These are phyloP conservation scores for Lasioglossum lativentre DNA, from an alignment of 2,888 invertebrate species.

Conservation along the genomic window DNA sequence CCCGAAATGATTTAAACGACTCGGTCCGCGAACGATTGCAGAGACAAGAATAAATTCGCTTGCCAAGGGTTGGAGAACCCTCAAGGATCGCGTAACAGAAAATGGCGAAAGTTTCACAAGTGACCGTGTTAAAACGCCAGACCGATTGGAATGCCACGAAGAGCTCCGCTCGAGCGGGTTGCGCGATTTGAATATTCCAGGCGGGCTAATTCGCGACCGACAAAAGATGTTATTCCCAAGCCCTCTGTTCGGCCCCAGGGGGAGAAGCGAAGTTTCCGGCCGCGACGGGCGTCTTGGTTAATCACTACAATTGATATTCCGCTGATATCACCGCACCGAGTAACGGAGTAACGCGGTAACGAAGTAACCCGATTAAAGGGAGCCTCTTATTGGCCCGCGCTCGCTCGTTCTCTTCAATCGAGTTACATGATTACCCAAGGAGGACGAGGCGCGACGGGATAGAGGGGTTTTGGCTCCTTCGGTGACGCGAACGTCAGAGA, in stretches of 20 bases:
- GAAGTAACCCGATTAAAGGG: constrained; percentile 82
- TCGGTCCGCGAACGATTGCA: not conserved
- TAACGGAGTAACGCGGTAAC: constrained; percentile 83
- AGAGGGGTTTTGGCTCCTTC: constrained; percentile 14
- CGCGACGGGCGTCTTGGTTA: constrained; percentile 81
- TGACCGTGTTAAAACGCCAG: not conserved
- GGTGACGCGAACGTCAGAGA: constrained; percentile 36
- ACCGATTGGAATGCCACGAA: constrained; percentile 71
- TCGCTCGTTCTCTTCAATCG: constrained; percentile 78
- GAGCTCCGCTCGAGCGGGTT: constrained; percentile 55
- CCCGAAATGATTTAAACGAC: not conserved
- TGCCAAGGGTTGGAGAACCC: not conserved
- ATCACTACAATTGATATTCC: constrained; percentile 85
- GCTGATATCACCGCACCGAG: constrained; percentile 82
- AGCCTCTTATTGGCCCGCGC: constrained; percentile 81
- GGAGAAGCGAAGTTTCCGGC: constrained; percentile 74
- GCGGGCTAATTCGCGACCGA: constrained; percentile 77
- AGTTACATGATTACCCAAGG: constrained; percentile 82
- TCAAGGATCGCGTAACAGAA: not conserved
- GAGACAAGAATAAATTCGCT: not conserved
- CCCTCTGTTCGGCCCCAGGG: constrained; percentile 54
- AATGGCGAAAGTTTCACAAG: not conserved
- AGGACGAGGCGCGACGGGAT: constrained; percentile 8
- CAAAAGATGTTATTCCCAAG: constrained; percentile 81
- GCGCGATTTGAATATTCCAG: constrained; percentile 78